Evolutionary conservation across 2,113 vertebrate genomes (phyloP).

Genomic region (Macrotis lagotis): DNA sequence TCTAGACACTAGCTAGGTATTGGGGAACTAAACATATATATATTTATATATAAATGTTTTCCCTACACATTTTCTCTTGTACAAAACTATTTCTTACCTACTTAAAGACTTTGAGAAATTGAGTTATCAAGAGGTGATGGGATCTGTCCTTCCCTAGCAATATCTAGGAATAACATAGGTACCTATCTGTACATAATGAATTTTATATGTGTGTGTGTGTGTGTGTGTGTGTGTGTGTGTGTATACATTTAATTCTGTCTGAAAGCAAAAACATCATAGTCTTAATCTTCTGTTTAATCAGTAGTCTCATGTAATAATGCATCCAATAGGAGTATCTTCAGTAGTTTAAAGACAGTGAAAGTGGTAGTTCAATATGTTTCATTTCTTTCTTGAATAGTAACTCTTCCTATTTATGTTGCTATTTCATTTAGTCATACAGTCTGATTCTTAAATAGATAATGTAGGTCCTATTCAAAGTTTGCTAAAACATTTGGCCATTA

Average conservation of each 20-base stretch:
- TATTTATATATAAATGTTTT: too few relatives aligned
- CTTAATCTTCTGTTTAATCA: accelerated
- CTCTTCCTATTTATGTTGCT: neutral
- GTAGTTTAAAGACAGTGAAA: neutral
- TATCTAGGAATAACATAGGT: neutral
- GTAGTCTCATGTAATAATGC: accelerated
- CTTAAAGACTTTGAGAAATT: neutral
- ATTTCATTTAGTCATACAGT: neutral
- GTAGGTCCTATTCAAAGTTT: neutral
- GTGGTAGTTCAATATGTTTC: neutral
- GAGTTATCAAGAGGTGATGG: neutral
- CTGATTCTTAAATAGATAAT: neutral
- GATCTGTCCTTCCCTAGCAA: neutral
- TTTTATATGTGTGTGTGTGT: too few relatives aligned
- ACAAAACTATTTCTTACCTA: too few relatives aligned
- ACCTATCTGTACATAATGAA: accelerated
- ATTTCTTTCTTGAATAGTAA: neutral
- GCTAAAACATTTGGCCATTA: neutral
- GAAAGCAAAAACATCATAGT: neutral
- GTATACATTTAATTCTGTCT: neutral
- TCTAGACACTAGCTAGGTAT: neutral
- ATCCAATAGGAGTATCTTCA: neutral
- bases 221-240: too few relatives aligned
- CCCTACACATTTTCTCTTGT: neutral
- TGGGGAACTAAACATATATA: neutral